Conservation (phyloP, 2,113 vertebrate genomes). For the Rafetus swinhoei region DNA sequence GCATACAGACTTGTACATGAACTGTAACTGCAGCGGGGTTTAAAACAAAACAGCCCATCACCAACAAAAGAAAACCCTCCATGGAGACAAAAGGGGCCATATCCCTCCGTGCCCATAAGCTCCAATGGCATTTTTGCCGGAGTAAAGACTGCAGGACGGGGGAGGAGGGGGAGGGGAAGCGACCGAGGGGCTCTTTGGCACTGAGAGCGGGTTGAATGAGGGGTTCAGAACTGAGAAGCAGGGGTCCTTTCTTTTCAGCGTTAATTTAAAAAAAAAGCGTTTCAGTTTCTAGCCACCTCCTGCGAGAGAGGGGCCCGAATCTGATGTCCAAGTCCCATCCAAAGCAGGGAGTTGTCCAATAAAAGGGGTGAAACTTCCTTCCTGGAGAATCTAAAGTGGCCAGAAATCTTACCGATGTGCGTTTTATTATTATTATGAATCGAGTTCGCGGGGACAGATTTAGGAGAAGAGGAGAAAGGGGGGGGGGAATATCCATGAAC, state of each 20-base stretch:
- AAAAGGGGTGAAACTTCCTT: neutral
- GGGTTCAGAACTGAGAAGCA: slow-evolving; percentile 21
- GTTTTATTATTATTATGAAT: neutral
- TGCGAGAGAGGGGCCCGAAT: slow-evolving; percentile 20
- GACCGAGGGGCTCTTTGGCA: slow-evolving; percentile 29
- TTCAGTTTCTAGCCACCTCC: slow-evolving; percentile 18
- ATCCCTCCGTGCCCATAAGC: neutral
- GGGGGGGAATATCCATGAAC: too few relatives aligned
- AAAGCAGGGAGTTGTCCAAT: neutral
- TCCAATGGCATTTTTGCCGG: neutral
- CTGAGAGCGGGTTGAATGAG: slow-evolving; percentile 33
- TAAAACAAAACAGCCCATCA: slow-evolving; percentile 38
- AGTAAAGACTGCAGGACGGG: neutral
- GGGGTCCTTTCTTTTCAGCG: slow-evolving; percentile 32
- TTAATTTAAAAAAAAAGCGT: neutral
- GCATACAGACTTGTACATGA: slow-evolving; percentile 55
- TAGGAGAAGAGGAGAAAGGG: neutral
- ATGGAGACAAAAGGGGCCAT: slow-evolving; percentile 55
- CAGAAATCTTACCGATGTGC: neutral
- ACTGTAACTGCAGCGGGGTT: slow-evolving; percentile 51
- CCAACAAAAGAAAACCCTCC: slow-evolving; percentile 2
- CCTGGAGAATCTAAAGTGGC: neutral
- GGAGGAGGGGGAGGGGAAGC: neutral
- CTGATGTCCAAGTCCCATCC: slow-evolving; percentile 15
- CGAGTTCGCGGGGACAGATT: neutral